A percentile compares a stretch with the other conserved stretches of the same genome.
These are phyloP conservation scores for Tetramorium parvispinum DNA, from an alignment of 1,140 invertebrate species.

Conservation along the genomic window DNA sequence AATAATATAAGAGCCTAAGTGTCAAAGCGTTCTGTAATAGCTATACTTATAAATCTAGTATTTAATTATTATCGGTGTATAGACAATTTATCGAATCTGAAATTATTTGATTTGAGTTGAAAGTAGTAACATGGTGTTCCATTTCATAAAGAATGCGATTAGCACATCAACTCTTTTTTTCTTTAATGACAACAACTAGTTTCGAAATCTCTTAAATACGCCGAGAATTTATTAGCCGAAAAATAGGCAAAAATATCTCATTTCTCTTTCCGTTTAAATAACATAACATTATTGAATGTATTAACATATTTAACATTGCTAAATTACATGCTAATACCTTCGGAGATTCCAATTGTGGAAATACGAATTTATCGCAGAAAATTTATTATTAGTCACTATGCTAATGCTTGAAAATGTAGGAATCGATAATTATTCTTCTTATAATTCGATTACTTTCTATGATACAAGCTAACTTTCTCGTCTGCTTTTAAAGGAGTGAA, in stretches of 20 bases:
- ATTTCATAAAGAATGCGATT: not conserved
- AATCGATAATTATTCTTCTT: conserved; percentile 6
- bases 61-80: conserved; percentile 43
- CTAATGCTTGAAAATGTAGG: conserved; percentile 9
- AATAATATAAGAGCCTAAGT: conserved; percentile 86
- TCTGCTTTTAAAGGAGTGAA: not conserved
- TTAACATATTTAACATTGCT: conserved; percentile 27
- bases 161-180: not conserved
- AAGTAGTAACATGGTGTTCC: conserved; percentile 24
- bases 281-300: not conserved
- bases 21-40: conserved; percentile 58
- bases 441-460: conserved; percentile 19
- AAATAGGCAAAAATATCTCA: not conserved
- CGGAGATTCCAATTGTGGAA: conserved; percentile 3
- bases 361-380: conserved; percentile 1
- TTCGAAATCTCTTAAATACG: not conserved
- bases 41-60: conserved; percentile 33
- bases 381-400: conserved; percentile 8
- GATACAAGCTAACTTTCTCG: not conserved
- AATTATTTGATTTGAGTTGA: conserved; percentile 29
- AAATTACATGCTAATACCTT: conserved; percentile 25
- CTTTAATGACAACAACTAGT: not conserved
- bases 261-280: not conserved
- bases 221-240: not conserved
- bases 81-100: conserved; percentile 37